phyloP scores from a whole-genome alignment of 2,797 vertebrate species.

The Lepilemur septentrionalis region DNA sequence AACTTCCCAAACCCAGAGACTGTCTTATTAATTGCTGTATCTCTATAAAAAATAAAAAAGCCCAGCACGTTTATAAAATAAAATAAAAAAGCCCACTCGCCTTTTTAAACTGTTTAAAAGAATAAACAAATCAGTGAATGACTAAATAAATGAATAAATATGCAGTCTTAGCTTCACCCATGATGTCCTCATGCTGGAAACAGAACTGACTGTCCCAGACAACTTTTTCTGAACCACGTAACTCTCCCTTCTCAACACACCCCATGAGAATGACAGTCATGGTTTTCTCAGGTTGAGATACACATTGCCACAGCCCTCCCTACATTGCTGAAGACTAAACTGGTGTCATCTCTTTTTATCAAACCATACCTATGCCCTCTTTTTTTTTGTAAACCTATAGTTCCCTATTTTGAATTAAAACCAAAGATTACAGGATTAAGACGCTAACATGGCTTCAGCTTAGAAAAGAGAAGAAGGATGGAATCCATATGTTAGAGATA shows the following conservation, averaged over 20 bases:
- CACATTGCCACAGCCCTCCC: not conserved
- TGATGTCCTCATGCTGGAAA: not conserved
- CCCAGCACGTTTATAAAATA: too few species aligned
- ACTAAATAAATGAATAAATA: not conserved
- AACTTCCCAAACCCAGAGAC: not conserved
- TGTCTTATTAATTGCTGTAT: not conserved
- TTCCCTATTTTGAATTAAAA: not conserved
- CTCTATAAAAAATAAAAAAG: not conserved
- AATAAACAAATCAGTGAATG: not conserved
- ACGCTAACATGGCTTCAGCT: not conserved
- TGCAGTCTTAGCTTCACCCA: not conserved
- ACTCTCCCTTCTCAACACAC: too few species aligned
- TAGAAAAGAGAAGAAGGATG: not conserved
- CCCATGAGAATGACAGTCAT: fast-evolving
- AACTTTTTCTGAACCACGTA: not conserved
- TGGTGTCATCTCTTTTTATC: not conserved
- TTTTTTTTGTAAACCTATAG: not conserved
- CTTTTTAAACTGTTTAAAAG: not conserved
- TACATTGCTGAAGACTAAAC: not conserved
- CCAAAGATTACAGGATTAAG: not conserved
- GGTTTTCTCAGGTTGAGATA: not conserved
- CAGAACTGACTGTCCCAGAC: not conserved
- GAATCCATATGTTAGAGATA: not conserved
- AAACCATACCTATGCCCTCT: not conserved
- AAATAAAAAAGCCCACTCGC: not conserved